Evolutionary conservation across 2,888 invertebrate genomes (phyloP).

Genomic region (Acleris cristana): DNA sequence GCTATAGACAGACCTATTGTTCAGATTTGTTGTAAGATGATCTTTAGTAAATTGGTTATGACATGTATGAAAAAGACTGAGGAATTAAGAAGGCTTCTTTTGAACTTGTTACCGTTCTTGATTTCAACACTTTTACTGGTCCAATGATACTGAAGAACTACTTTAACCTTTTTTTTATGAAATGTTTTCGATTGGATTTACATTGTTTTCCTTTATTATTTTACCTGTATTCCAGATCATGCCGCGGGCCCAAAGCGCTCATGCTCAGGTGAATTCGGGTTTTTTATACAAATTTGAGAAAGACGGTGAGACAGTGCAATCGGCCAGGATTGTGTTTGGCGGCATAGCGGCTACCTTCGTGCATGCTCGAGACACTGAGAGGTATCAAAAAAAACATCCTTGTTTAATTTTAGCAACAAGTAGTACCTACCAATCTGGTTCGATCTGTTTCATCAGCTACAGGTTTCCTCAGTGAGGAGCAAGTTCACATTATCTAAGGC

Average conservation of each 20-base stretch:
- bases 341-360: constrained; percentile 79
- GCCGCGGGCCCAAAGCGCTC: constrained; percentile 88
- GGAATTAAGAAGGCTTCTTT: too few relatives aligned
- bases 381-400: constrained; percentile 43
- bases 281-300: constrained; percentile 85
- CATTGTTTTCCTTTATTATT: background rate
- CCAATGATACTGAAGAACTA: background rate
- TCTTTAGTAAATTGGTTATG: too few relatives aligned
- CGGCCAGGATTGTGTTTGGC: constrained; percentile 85
- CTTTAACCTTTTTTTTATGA: background rate
- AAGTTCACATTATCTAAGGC: too few relatives aligned
- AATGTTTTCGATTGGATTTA: constrained; percentile 84
- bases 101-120: too few relatives aligned
- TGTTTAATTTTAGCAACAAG: background rate
- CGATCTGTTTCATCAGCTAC: too few relatives aligned
- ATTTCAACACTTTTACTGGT: too few relatives aligned
- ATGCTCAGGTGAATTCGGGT: constrained; percentile 90
- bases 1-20: too few relatives aligned
- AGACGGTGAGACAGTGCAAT: constrained; percentile 53
- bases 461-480: too few relatives aligned
- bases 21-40: too few relatives aligned
- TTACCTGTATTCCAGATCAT: constrained; percentile 82
- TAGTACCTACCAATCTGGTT: too few relatives aligned
- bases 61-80: too few relatives aligned
- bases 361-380: constrained; percentile 85